These are phyloP conservation scores for Brachyistius frenatus DNA, from an alignment of 2,113 vertebrate genomes.

Conservation along the genomic window DNA sequence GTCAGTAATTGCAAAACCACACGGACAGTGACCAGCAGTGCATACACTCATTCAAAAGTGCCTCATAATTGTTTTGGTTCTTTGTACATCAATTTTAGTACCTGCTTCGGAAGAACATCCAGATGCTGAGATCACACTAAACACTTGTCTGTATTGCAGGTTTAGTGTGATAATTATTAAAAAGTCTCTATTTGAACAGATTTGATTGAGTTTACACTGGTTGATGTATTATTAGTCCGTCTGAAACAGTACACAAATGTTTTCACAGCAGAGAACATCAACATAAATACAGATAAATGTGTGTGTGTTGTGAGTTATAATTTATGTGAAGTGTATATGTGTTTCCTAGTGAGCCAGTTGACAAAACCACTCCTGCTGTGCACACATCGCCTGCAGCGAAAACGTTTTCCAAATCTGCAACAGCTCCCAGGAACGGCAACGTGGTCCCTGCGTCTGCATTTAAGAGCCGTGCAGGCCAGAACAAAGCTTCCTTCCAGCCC, in stretches of 20 bases:
- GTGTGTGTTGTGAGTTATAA: slow-evolving; percentile 9
- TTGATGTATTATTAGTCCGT: background rate
- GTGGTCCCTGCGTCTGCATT: slow-evolving; percentile 50
- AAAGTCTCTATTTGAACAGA: too few relatives aligned
- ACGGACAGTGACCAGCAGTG: slow-evolving; percentile 38
- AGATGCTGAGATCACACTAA: background rate
- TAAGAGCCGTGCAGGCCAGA: slow-evolving; percentile 65
- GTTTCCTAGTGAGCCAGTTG: slow-evolving; percentile 79
- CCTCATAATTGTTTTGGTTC: background rate
- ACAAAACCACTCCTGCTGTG: slow-evolving; percentile 68
- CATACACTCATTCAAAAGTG: slow-evolving; percentile 35
- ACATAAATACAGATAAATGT: background rate
- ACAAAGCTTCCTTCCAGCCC: slow-evolving; percentile 64
- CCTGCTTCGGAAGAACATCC: background rate
- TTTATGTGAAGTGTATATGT: slow-evolving; percentile 24
- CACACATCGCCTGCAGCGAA: slow-evolving; percentile 71
- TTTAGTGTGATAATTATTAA: background rate
- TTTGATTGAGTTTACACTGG: too few relatives aligned
- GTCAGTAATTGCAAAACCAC: slow-evolving; percentile 54
- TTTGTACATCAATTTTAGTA: slow-evolving; percentile 14
- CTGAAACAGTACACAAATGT: too few relatives aligned
- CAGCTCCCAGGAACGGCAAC: slow-evolving; percentile 68
- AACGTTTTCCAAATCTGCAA: slow-evolving; percentile 77
- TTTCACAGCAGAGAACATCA: too few relatives aligned
- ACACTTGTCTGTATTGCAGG: background rate